Base-by-base conservation (phyloP, 2,113 vertebrate genomes). In the Ictalurus furcatus region DNA sequence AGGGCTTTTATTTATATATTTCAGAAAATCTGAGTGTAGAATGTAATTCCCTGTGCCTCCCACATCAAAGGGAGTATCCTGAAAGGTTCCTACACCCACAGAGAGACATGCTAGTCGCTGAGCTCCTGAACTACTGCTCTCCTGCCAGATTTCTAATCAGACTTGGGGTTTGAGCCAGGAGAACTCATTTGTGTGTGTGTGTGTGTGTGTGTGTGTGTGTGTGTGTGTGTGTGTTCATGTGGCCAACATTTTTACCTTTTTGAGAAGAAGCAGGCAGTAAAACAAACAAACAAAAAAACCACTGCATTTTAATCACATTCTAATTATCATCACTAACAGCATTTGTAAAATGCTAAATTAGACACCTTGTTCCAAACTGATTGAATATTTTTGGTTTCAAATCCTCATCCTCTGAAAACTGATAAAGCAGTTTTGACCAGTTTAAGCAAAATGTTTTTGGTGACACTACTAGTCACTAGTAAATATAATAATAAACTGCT, bases 21-120 rank as follows among this genome's bases (percentile, higher is more conserved):
- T 92, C 85, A 58, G 56, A 87, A 80, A 88, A 87, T 83, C 87
- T 90, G 52, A 16, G 89, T 88, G 59, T 84, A 69, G 86, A 89
- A 88, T 91, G 67, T 83, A 84, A 91, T 90, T 91, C 79, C 85
- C 74, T 67, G 63, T 71, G 90, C 71, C 59, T 80, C 28, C 19
- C 78, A 88, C 85, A 89, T 93, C 85, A 90, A 91, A 91, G 84
- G 19, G 81, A 87, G 79, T 6, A 78, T 89, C 88, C 91, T 89
- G 87, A 91, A 91, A 89, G 85, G 52, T 88, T 90, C 61, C 48
- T 85, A 86, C 89, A 84, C 84, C 79, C 88, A 83, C 78, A 28
- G 81, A 91, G 87, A 88, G 40, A 74, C 74, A 23, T 91, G 84
- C 76, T 79, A 74, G 61, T 61, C 23, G 19, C 86, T 65, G 16